Base-by-base conservation (phyloP, 1,140 invertebrate species). In the Drosophila azteca region DNA sequence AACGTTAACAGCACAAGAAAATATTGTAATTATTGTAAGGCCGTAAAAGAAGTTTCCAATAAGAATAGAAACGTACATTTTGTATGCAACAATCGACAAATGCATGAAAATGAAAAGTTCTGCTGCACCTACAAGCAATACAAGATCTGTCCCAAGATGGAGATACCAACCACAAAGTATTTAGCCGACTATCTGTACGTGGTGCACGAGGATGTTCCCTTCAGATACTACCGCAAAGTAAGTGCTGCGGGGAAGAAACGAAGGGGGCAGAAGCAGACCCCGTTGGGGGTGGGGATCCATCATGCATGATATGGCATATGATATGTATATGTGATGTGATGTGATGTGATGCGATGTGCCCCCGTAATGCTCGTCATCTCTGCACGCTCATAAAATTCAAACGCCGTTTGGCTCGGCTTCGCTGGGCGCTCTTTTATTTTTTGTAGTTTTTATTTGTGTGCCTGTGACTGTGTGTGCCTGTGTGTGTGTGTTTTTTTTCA, bases 41-140 rank as follows among this genome's bases (percentile, higher is more conserved):
- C 15, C 29, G 0, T 3, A 5, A 51, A 35, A 26, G 15, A 48
- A 39, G 22, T 54, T n/a, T 51, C n/a, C 48, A 11, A 51, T 50
- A 45, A 6, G 20, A 53, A 48, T 44, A 61, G 22, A n/a, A 44
- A 29, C 58, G 50, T 29, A 45, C 65, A 26, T 48, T 60, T 81
- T 73, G 44, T 74, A 69, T 84, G 70, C 65, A 71, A 66, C 60
- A 64, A 58, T 52, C 60, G 66, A 70, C 87, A 90, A 91, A 91
- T 91, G 90, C 90, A 91, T 82, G 90, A 91, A 91, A 91, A 91
- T 91, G 90, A 91, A 79, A 91, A 91, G 58, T 90, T 91, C 77
- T 87, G 71, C 62, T 90, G 83, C 58, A 68, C 73, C 49, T 74
- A 82, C 44, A 91, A 91, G 69, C 82, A 87, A 71, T 91, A 91